phyloP scores from a whole-genome alignment of 2,797 vertebrate species.

The Ceyx erithaca region DNA sequence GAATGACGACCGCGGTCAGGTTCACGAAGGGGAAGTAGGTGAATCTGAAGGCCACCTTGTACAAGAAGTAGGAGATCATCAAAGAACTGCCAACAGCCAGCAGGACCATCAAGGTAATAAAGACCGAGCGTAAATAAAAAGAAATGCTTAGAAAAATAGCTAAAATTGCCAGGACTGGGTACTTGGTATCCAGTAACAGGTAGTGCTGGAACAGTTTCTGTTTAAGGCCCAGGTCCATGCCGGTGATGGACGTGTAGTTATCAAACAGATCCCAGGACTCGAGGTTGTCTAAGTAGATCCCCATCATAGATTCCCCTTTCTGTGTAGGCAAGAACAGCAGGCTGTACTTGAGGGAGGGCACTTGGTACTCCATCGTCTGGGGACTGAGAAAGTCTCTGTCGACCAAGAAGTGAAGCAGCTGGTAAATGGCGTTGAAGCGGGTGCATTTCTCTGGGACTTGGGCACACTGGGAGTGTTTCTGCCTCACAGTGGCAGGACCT shows the following conservation, averaged over 20 bases:
- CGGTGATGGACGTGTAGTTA: constrained; percentile 92
- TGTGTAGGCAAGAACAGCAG: constrained; percentile 90
- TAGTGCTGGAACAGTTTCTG: constrained; percentile 93
- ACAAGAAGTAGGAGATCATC: constrained; percentile 93
- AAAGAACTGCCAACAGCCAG: constrained; percentile 87
- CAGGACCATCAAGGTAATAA: constrained; percentile 89
- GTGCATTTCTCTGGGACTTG: constrained; percentile 90
- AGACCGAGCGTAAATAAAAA: constrained; percentile 91
- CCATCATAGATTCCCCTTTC: constrained; percentile 92
- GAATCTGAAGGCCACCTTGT: constrained; percentile 92
- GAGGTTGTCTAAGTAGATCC: constrained; percentile 91
- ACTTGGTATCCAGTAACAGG: constrained; percentile 89
- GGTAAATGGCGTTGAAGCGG: constrained; percentile 87
- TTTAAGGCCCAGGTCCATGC: constrained; percentile 97
- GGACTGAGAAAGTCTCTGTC: constrained; percentile 96
- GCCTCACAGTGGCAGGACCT: constrained; percentile 69
- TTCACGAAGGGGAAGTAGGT: constrained; percentile 94
- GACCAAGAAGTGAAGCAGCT: constrained; percentile 94
- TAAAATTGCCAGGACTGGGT: constrained; percentile 88
- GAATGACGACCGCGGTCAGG: constrained; percentile 86
- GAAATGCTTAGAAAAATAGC: constrained; percentile 90
- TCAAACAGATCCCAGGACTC: constrained; percentile 87
- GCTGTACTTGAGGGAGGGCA: constrained; percentile 96
- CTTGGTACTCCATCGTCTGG: constrained; percentile 94
- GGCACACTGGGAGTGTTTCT: constrained; percentile 85